Evolutionary conservation across 2,888 invertebrate genomes (phyloP).

Genomic region (Acholoe squamosa): DNA sequence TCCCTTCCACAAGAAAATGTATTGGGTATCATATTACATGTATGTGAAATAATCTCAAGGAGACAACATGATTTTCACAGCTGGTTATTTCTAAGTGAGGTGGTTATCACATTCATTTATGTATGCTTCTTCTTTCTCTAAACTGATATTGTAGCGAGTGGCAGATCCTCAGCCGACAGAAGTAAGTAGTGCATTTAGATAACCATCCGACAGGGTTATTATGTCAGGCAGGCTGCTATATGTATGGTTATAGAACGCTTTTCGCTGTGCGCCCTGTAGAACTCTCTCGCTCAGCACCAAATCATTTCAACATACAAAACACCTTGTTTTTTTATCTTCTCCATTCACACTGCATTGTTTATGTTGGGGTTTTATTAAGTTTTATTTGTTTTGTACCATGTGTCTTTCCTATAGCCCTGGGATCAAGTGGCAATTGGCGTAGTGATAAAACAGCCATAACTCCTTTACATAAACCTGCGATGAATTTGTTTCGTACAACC

Average conservation of each 20-base stretch:
- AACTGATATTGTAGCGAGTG: slow-evolving; percentile 30
- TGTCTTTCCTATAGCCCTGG: background rate
- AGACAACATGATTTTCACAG: too few relatives aligned
- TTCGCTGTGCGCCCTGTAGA: background rate
- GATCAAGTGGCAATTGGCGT: too few relatives aligned
- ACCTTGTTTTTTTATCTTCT: background rate
- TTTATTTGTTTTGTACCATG: background rate
- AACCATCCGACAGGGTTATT: background rate
- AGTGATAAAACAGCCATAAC: too few relatives aligned
- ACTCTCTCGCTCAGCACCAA: background rate
- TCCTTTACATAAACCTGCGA: too few relatives aligned
- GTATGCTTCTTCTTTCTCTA: too few relatives aligned
- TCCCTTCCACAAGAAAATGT: too few relatives aligned
- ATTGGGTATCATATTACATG: too few relatives aligned
- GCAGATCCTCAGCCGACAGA: slow-evolving; percentile 37
- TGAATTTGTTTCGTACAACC: too few relatives aligned
- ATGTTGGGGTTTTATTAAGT: background rate
- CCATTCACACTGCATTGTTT: background rate
- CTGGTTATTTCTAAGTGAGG: too few relatives aligned
- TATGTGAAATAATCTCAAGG: too few relatives aligned
- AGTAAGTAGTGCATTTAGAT: slow-evolving; percentile 10
- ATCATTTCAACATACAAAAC: background rate
- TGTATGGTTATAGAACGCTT: background rate
- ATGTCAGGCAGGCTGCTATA: background rate
- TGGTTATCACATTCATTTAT: too few relatives aligned